Base-by-base conservation (phyloP, 1,140 invertebrate species). In the Marisa cornuarietis region DNA sequence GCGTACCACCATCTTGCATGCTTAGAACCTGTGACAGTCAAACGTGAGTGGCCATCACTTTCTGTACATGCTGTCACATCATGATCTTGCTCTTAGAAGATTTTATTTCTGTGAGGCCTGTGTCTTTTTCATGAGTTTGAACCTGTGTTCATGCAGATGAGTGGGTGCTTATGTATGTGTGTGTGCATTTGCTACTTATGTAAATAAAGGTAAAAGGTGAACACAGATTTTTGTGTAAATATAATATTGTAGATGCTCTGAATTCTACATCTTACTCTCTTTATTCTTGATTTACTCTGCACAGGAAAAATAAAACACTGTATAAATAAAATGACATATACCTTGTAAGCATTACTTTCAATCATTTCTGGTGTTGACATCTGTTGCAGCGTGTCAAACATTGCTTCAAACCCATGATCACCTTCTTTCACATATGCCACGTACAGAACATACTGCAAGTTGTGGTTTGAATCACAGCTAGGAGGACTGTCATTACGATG, bases 391-490 rank as follows among this genome's bases (percentile, higher is more conserved):
- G n/a, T 51, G 11, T 69, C 76, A 52, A 77, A 69, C 76, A 77
- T 49, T 13, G 14, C 65, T 9, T 52, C 51, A 31, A 69, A n/a
- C 8, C 42, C 26, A 24, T 54, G 22, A 51, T 68, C 65, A 10
- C 20, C 20, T n/a, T 54, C 42, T 24, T 18, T 16, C 49, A 65
- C 42, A 63, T 77, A 77, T 7, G 20, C 65, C 16, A 77, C 76
- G 26, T 68, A 77, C 13, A 77, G 63, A 6, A 66, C 76, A 49
- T 77, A 77, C 31, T n/a, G 49, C 63, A 77, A 26, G 5, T 14
- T 31, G 18, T 22, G 1, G 18, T n/a, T 24, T 9, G 22, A 14
- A 31, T 77, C 76, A 26, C 76, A 77, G 65, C 51, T 54, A 4
- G 63, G 63, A 31, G 18, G 3, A 0, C 11, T 68, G 24, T 42